Evolutionary conservation across 2,113 vertebrate species (phyloP).

Genomic region (Xiphophorus hellerii): DNA sequence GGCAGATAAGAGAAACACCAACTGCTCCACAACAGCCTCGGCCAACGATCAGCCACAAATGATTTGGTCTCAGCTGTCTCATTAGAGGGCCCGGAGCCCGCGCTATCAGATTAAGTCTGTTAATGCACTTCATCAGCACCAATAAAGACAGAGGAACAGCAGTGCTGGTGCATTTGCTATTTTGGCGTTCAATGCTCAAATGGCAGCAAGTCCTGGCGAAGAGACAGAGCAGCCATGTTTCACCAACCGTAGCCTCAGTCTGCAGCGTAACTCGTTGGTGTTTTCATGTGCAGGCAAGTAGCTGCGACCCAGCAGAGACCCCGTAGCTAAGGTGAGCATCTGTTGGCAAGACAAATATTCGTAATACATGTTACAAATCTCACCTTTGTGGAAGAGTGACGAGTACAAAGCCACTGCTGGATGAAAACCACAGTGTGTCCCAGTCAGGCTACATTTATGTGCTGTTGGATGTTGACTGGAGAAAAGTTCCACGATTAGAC

Average conservation of each 20-base stretch:
- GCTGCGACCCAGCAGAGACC: not conserved
- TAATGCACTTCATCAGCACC: constrained; percentile 53
- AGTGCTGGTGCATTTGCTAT: constrained; percentile 49
- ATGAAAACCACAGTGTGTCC: too few species aligned
- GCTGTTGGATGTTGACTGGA: too few species aligned
- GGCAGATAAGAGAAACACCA: constrained; percentile 57
- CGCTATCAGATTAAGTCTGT: constrained; percentile 42
- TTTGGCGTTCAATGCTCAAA: constrained; percentile 56
- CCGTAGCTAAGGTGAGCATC: not conserved
- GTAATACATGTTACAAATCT: too few species aligned
- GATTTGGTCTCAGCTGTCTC: constrained; percentile 57
- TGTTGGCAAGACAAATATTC: not conserved
- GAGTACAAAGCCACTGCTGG: too few species aligned
- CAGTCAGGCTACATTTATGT: too few species aligned
- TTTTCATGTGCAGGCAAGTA: not conserved
- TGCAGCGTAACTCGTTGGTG: not conserved
- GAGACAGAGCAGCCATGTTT: not conserved
- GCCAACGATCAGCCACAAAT: constrained; percentile 63
- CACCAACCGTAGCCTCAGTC: not conserved
- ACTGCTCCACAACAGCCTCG: constrained; percentile 43
- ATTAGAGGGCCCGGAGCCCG: constrained; percentile 34
- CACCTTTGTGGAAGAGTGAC: too few species aligned
- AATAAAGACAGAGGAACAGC: constrained; percentile 45
- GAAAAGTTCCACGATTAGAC: too few species aligned
- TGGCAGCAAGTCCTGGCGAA: constrained; percentile 27